phyloP scores from a whole-genome alignment of 2,888 invertebrate species.

The Nemotelus pantherinus region DNA sequence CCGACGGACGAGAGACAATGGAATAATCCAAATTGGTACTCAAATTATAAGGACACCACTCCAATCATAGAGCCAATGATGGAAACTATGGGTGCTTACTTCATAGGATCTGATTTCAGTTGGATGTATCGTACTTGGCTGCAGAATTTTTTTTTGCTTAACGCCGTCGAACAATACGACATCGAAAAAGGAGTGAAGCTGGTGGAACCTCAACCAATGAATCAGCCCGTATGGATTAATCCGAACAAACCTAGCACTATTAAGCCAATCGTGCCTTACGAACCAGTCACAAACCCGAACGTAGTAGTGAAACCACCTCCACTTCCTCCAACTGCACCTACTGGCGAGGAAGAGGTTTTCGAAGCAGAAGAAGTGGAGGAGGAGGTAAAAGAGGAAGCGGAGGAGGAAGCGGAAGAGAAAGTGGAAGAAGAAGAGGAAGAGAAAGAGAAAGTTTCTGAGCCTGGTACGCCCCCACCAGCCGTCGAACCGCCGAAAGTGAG shows the following conservation, averaged over 20 bases:
- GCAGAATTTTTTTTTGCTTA: background rate
- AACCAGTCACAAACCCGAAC: background rate
- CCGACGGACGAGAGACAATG: background rate
- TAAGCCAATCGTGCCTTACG: background rate
- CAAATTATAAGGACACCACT: background rate
- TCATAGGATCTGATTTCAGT: background rate
- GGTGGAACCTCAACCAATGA: background rate
- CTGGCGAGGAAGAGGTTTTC: background rate
- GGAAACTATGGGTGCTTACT: background rate
- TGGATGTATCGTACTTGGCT: background rate
- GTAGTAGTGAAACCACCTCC: background rate
- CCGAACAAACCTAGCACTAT: too few species aligned
- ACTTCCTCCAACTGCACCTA: background rate
- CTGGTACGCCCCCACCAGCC: too few species aligned
- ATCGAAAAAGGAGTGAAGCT: background rate
- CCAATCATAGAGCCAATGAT: background rate
- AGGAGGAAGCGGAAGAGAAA: too few species aligned
- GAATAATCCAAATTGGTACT: background rate
- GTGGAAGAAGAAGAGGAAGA: too few species aligned
- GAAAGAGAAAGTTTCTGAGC: too few species aligned
- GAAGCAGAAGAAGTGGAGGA: background rate
- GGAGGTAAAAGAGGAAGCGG: too few species aligned
- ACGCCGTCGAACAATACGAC: background rate
- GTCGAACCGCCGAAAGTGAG: too few species aligned
- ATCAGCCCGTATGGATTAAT: background rate